phyloP scores from a whole-genome alignment of 2,113 vertebrate genomes.

The Aldabrachelys gigantea region DNA sequence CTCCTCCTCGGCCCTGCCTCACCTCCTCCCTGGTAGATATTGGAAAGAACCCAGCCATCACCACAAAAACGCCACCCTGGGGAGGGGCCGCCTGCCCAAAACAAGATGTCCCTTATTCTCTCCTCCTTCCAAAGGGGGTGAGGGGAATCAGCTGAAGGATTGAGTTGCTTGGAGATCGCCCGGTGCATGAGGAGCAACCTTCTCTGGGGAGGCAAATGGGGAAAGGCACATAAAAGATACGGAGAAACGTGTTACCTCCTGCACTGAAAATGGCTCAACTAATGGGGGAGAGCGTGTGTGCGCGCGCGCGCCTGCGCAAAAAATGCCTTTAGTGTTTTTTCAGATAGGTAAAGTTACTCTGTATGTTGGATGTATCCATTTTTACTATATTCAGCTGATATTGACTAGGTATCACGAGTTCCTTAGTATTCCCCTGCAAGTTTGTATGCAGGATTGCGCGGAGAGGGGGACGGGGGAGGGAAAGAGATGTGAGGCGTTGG shows the following conservation, averaged over 20 bases:
- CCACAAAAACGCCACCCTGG: not conserved
- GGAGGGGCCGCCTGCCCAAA: not conserved
- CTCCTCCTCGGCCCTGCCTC: not conserved
- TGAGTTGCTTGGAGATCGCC: not conserved
- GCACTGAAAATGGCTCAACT: not conserved
- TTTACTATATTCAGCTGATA: not conserved
- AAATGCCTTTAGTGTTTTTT: not conserved
- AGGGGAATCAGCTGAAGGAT: not conserved
- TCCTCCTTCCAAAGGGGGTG: not conserved
- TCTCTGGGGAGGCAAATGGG: not conserved
- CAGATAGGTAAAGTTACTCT: too few relatives aligned
- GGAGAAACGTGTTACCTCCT: not conserved
- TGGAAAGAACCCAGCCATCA: not conserved
- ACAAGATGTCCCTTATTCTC: not conserved
- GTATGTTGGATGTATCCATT: not conserved
- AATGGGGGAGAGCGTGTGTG: not conserved
- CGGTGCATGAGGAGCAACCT: accelerated
- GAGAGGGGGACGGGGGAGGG: not conserved
- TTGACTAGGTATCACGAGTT: not conserved
- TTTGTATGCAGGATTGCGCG: not conserved
- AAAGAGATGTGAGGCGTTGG: slow-evolving; percentile 45
- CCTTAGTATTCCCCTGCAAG: not conserved
- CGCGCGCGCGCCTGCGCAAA: not conserved
- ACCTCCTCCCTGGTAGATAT: not conserved
- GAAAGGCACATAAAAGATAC: accelerated